Evolutionary conservation across 2,113 vertebrate genomes (phyloP), one percentile per base, ranked within the genome.

Genomic region (Mixornis gularis): DNA sequence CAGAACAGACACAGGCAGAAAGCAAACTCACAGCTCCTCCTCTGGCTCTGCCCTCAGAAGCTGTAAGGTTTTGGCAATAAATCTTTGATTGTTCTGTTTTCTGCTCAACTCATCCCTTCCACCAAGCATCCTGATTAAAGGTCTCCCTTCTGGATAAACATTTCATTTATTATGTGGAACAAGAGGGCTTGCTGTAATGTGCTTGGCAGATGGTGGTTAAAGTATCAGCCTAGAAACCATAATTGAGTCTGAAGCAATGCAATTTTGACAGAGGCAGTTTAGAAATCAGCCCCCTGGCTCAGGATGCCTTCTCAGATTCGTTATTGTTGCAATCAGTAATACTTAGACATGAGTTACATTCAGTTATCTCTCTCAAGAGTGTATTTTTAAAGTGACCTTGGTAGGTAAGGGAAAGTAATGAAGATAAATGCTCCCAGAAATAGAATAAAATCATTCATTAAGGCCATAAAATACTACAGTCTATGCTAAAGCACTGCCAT

Each of bases 331-430:
- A 74, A 69, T 83, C 92, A 83, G 56, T 30, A 93, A 91, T 17
- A 22, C 51, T 82, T 13, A 78, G 26, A 82, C 36, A 58, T 12
- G 27, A 84, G 79, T 83, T 90, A 83, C 62, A 64, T 44, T 51
- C 41, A 69, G 49, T 85, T 85, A 82, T 81, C 77, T 59, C 69
- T 76, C 93, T 84, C 68, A 64, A 79, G 87, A 89, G 79, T 41
- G 44, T 79, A 79, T 85, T 96, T 92, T 88, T 89, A 62, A 89
- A 78, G 63, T 62, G 85, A 77, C 52, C 74, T 83, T 55, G 32
- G 36, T 56, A 89, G 56, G 52, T 55, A 83, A 84, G 56, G 36
- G 36, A 49, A 87, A 88, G 44, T 65, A 96, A 81, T 21, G 5
- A 93, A 80, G 78, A 89, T 25, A 79, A 94, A 91, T 17, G 49